phyloP scores from a whole-genome alignment of 35 echinoderm and acorn worm species.

The Nesometra sesokonis region DNA sequence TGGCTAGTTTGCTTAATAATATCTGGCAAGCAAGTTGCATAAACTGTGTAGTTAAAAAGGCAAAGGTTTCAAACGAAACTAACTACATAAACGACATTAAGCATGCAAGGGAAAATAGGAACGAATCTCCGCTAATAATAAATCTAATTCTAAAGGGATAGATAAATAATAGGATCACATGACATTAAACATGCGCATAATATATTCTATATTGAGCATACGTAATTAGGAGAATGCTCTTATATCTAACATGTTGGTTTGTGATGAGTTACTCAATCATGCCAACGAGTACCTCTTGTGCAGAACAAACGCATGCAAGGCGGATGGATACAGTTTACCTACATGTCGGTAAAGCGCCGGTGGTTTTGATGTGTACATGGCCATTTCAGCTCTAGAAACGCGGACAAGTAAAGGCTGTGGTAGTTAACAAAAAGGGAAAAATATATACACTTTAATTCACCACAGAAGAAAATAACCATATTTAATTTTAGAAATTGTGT shows the following conservation, averaged over 20 bases:
- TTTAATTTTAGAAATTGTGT: not conserved
- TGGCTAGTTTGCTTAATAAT: not conserved
- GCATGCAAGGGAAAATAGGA: not conserved
- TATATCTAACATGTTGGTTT: not conserved
- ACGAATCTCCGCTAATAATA: not conserved
- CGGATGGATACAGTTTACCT: conserved; percentile 56
- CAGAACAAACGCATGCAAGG: not conserved
- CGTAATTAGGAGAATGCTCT: not conserved
- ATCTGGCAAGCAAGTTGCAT: not conserved
- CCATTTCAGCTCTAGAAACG: conserved; percentile 99
- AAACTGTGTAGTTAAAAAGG: not conserved
- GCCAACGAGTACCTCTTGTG: conserved; percentile 8
- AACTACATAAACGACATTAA: not conserved
- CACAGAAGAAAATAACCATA: not conserved
- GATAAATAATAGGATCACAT: not conserved
- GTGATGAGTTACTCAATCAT: conserved; percentile 5
- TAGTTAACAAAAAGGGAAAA: conserved; percentile 48
- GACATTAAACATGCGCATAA: not conserved
- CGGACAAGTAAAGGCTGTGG: conserved; percentile 94
- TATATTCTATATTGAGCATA: not conserved
- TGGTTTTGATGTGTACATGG: conserved; percentile 99
- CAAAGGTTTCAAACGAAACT: not conserved
- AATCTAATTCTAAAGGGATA: not conserved
- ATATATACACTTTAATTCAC: conserved; percentile 21
- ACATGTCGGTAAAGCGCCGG: conserved; percentile 92